These are phyloP conservation scores for Rhagoletis pomonella DNA, from an alignment of 1,140 invertebrate genomes.

Conservation along the genomic window DNA sequence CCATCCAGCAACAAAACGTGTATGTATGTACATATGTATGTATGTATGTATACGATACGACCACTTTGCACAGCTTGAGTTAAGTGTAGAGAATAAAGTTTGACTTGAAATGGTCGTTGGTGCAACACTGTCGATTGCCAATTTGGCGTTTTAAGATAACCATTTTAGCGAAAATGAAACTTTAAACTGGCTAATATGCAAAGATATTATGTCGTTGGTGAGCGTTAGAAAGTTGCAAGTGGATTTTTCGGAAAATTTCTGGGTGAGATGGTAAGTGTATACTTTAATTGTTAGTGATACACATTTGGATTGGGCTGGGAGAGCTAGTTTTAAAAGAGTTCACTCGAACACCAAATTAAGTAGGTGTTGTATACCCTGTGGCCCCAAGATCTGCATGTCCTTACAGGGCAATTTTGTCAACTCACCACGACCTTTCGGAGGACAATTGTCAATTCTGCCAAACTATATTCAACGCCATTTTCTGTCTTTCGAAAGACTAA, in stretches of 20 bases:
- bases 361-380: no score
- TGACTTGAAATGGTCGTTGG: background rate
- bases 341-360: no score
- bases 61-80: background rate
- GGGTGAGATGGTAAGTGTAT: background rate
- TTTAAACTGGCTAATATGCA: slow-evolving; percentile 9
- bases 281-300: background rate
- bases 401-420: no score
- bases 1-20: background rate
- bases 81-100: slow-evolving; percentile 11
- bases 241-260: background rate
- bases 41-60: background rate
- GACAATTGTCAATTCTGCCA: no score
- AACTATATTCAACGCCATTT: no score
- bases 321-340: no score
- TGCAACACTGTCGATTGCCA: slow-evolving; percentile 5
- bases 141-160: slow-evolving; percentile 13
- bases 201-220: background rate
- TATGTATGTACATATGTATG: background rate
- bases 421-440: no score
- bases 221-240: background rate
- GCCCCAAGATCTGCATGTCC: no score
- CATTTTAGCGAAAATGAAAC: slow-evolving; percentile 27
- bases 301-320: no score
- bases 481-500: no score